phyloP scores from a whole-genome alignment of 1,140 invertebrate species.

The Lucilia cuprina region DNA sequence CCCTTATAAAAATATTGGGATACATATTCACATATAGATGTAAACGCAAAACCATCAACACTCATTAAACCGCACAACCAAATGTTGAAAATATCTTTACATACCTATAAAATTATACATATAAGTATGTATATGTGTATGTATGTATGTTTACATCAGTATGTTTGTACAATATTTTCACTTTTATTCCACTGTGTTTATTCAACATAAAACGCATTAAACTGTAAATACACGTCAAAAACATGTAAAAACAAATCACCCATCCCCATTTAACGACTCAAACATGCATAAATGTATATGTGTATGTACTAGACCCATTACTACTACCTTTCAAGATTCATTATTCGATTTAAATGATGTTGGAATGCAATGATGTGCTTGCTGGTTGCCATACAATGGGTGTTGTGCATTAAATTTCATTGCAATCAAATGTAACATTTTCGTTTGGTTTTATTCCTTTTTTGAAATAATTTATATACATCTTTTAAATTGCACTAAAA shows the following conservation, averaged over 20 bases:
- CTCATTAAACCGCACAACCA: slow-evolving; percentile 1
- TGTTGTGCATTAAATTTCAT: background rate
- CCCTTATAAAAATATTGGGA: background rate
- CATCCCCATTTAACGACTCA: background rate
- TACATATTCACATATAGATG: background rate
- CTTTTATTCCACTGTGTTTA: background rate
- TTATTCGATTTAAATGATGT: background rate
- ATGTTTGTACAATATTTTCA: slow-evolving; percentile 3
- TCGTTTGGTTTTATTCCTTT: background rate
- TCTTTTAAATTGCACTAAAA: background rate
- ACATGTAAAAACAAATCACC: background rate
- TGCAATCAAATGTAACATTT: background rate
- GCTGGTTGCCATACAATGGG: background rate
- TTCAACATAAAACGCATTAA: background rate
- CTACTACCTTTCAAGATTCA: background rate
- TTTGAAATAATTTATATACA: background rate
- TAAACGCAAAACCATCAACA: background rate
- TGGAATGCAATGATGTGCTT: background rate
- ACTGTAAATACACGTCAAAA: background rate
- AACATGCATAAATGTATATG: too few relatives aligned
- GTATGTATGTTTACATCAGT: background rate
- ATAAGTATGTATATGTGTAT: background rate
- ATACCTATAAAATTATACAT: background rate
- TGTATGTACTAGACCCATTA: background rate
- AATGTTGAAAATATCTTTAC: background rate